A percentile compares a stretch with the other conserved stretches of the same genome.
phyloP scores from a whole-genome alignment of 2,888 invertebrate genomes.

The Torymus aiolomorphi region DNA sequence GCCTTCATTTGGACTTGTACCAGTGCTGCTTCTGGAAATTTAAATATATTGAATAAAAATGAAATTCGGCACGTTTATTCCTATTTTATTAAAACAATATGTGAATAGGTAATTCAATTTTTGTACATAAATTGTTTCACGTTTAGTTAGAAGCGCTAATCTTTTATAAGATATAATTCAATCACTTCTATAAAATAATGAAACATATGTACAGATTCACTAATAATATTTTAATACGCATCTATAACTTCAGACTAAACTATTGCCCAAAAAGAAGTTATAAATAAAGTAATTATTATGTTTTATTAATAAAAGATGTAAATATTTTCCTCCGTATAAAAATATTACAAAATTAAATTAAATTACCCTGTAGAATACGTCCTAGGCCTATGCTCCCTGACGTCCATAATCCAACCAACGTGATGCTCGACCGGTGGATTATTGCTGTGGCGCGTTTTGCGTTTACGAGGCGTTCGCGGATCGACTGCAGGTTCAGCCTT shows the following conservation, averaged over 20 bases:
- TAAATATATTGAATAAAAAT: background rate
- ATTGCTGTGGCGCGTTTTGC: constrained; percentile 92
- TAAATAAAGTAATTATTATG: too few relatives aligned
- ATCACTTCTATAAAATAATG: too few relatives aligned
- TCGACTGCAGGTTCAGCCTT: constrained; percentile 84
- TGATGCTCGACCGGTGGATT: constrained; percentile 97
- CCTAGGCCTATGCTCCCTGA: constrained; percentile 87
- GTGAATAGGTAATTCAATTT: too few relatives aligned
- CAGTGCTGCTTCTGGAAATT: constrained; percentile 82
- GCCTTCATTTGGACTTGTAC: constrained; percentile 84
- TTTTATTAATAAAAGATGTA: too few relatives aligned
- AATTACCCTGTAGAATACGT: constrained; percentile 86
- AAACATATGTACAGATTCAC: too few relatives aligned
- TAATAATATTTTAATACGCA: too few relatives aligned
- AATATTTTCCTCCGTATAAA: background rate
- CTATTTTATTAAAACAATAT: too few relatives aligned
- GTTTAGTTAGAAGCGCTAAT: too few relatives aligned
- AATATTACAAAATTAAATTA: background rate
- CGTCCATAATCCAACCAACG: constrained; percentile 98
- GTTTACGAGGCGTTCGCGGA: constrained; percentile 85
- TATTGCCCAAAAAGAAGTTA: too few relatives aligned
- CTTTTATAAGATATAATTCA: too few relatives aligned
- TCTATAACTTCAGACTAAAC: too few relatives aligned
- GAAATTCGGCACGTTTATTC: background rate
- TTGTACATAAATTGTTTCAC: too few relatives aligned